Conservation (phyloP, 2,797 vertebrate genomes). For the Sebastes umbrosus region DNA sequence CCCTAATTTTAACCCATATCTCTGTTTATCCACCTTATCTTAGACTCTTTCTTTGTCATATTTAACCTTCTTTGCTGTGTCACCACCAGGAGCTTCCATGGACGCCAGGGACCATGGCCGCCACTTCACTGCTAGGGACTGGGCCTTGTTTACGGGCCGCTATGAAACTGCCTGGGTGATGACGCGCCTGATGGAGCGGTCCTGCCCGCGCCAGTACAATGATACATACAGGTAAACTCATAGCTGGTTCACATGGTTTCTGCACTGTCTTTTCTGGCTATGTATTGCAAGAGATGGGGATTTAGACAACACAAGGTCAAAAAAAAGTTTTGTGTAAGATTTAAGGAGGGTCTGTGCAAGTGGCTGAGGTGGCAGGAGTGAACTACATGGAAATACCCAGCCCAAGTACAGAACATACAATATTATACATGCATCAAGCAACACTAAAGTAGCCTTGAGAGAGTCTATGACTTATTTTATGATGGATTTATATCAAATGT, state of each 20-base stretch:
- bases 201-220: constrained; percentile 86
- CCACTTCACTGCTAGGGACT: constrained; percentile 88
- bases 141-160: constrained; percentile 93
- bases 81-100: constrained; percentile 86
- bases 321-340: not conserved
- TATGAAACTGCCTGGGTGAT: constrained; percentile 89
- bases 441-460: not conserved
- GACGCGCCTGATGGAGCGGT: constrained; percentile 86
- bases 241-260: not conserved
- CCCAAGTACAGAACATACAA: not conserved
- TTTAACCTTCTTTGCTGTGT: not conserved
- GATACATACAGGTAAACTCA: constrained; percentile 79
- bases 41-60: not conserved
- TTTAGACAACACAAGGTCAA: not conserved
- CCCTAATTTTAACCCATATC: not conserved
- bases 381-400: not conserved
- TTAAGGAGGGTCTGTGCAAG: not conserved
- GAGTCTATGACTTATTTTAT: not conserved
- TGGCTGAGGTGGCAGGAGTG: not conserved
- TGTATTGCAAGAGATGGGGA: not conserved
- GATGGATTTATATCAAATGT: not conserved
- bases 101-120: constrained; percentile 87
- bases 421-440: not conserved
- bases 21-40: not conserved
- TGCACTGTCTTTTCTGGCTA: not conserved